Percentiles rank a stretch among this genome's conserved stretches.
These are phyloP conservation scores for Alexandromys oeconomus DNA, from an alignment of 2,797 vertebrate genomes.

Conservation along the genomic window DNA sequence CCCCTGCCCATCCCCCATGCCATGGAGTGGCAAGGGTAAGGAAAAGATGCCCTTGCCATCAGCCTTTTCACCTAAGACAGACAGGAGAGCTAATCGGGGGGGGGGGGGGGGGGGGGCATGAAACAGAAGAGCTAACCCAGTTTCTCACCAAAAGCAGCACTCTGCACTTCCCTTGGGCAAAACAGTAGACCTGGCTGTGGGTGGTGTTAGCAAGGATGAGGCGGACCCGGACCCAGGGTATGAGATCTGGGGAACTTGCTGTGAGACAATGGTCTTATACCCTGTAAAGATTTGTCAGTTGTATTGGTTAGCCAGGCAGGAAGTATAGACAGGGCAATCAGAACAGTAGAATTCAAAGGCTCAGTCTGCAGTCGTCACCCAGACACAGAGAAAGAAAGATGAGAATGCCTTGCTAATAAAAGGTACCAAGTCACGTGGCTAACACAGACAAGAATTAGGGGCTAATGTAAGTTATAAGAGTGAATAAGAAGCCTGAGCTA, in stretches of 20 bases:
- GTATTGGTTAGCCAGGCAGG: no score
- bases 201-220: background rate
- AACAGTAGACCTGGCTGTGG: background rate
- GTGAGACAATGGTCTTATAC: no score
- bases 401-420: no score
- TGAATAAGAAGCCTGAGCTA: no score
- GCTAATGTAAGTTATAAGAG: no score
- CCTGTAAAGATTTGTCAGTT: no score
- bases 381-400: no score
- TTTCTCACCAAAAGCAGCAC: background rate
- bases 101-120: fast-evolving
- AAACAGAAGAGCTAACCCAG: background rate
- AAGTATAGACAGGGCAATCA: no score
- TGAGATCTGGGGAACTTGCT: background rate
- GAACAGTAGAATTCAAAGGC: no score
- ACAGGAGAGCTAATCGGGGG: background rate
- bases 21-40: background rate
- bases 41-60: background rate
- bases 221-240: fast-evolving
- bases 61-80: background rate
- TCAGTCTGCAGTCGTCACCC: no score
- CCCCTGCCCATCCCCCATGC: background rate
- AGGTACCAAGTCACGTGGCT: no score
- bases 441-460: no score
- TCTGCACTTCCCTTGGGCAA: background rate